Base-by-base conservation (phyloP, 2,797 vertebrate genomes). In the Sternarchorhynchus goeldii region DNA sequence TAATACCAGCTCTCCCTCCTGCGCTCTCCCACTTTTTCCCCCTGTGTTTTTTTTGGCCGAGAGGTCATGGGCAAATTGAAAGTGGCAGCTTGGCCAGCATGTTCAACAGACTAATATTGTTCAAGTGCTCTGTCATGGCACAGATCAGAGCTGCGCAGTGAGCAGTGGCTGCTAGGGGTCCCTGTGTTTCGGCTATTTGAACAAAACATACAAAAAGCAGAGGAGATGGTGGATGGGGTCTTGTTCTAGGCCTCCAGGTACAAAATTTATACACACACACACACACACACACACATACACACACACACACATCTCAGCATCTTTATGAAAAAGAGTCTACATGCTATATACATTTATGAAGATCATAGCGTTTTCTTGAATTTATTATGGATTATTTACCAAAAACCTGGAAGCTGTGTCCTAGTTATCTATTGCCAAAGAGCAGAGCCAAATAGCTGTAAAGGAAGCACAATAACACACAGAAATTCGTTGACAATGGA, bases 41-140 rank as follows among this genome's bases (percentile, higher is more conserved):
- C 93, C 92, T 93, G 93, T 72, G 20, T 74, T 32, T 45, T 77
- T 95, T 95, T 94, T 94, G 94, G 94, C 94, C 94, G 93, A 87
- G 90, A 93, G 96, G 95, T 97, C 96, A 95, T 95, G 93, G 93
- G 94, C 95, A 97, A 96, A 98, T 98, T 96, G 95, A 95, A 97
- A 95, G 92, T 96, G 96, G 96, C 97, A 97, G 95, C 94, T 93
- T 93, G 94, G 94, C 91, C 93, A 92, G 94, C 94, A 93, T 95
- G 94, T 94, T 95, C 95, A 94, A 95, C 94, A 95, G 95, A 94
- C 94, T 94, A 82, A 90, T 91, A 92, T 92, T 95, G 96, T 96
- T 95, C 92, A 89, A 90, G 90, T 83, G 86, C 86, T 91, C 87
- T 93, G 93, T 93, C 85, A 91, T 89, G 90, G 89, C 85, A 88